Percentiles rank a stretch among this genome's conserved stretches.
phyloP scores from a whole-genome alignment of 2,797 vertebrate species.

The Poecilia gillii region DNA sequence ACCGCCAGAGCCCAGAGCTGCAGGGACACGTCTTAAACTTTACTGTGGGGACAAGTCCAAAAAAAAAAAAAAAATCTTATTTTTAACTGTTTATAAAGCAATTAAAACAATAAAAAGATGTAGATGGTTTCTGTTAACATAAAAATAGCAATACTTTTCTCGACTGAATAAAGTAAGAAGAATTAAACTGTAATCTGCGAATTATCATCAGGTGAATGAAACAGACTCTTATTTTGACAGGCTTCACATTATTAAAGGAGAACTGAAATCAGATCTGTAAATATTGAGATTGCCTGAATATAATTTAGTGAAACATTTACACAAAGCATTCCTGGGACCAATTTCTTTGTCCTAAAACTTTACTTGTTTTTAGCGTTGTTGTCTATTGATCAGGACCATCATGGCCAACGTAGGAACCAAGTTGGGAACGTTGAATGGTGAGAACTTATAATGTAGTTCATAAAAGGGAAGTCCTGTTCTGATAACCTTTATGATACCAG shows the following conservation, averaged over 20 bases:
- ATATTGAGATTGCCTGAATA: too few relatives aligned
- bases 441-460: too few relatives aligned
- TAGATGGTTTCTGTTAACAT: background rate
- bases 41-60: background rate
- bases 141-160: background rate
- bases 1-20: background rate
- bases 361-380: too few relatives aligned
- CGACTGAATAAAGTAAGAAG: background rate
- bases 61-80: background rate
- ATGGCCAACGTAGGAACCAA: too few relatives aligned
- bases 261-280: too few relatives aligned
- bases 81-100: background rate
- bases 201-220: background rate
- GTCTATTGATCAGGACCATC: too few relatives aligned
- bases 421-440: too few relatives aligned
- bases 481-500: too few relatives aligned
- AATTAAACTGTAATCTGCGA: background rate
- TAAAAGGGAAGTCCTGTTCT: too few relatives aligned
- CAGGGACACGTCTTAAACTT: background rate
- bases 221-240: background rate
- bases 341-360: too few relatives aligned
- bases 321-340: too few relatives aligned
- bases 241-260: background rate
- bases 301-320: too few relatives aligned
- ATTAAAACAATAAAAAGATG: background rate